These are phyloP conservation scores for Cydia fagiglandana DNA, from an alignment of 1,140 invertebrate species.

Conservation along the genomic window DNA sequence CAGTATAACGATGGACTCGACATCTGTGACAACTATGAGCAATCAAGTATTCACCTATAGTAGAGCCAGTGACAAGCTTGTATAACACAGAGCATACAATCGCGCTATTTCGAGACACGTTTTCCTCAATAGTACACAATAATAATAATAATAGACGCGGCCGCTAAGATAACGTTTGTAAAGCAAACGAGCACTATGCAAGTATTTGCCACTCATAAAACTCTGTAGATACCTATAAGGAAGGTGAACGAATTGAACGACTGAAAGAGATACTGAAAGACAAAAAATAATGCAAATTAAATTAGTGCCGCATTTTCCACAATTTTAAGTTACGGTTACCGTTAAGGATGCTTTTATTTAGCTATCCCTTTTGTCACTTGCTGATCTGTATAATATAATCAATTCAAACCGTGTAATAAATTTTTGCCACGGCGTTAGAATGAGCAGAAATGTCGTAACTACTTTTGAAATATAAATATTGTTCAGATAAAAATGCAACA, in stretches of 20 bases:
- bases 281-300: no score
- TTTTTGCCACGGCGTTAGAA: no score
- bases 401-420: no score
- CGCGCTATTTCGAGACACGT: slow-evolving; percentile 67
- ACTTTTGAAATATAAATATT: no score
- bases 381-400: no score
- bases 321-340: no score
- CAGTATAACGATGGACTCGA: neutral
- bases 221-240: slow-evolving; percentile 42
- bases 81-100: slow-evolving; percentile 45
- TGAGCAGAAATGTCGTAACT: no score
- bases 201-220: slow-evolving; percentile 29
- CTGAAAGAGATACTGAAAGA: slow-evolving; percentile 20
- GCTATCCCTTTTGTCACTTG: no score
- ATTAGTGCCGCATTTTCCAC: no score
- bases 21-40: neutral
- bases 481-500: no score
- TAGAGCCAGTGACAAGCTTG: neutral
- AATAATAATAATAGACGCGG: slow-evolving; percentile 59
- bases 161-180: slow-evolving; percentile 39
- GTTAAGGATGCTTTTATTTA: no score
- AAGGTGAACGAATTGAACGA: slow-evolving; percentile 65
- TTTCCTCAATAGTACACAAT: slow-evolving; percentile 66
- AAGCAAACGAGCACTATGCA: neutral
- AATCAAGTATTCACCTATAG: neutral